phyloP scores from a whole-genome alignment of 1,140 invertebrate species.

The Pemphigus obesinymphae region DNA sequence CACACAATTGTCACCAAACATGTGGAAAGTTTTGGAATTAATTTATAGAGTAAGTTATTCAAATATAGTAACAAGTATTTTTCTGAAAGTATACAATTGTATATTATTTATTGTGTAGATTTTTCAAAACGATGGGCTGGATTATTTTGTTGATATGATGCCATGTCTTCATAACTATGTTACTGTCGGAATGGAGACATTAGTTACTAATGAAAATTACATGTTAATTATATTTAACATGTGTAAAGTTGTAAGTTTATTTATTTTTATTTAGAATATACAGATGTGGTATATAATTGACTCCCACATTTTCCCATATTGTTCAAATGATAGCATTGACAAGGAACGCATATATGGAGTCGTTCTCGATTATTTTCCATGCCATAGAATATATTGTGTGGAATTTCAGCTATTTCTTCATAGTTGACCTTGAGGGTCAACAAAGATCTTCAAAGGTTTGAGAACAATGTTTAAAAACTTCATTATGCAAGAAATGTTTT shows the following conservation, averaged over 20 bases:
- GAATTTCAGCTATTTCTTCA: too few species aligned
- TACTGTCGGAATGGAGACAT: slow-evolving; percentile 88
- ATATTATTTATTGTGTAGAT: slow-evolving; percentile 54
- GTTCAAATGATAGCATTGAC: too few species aligned
- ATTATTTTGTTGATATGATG: slow-evolving; percentile 99
- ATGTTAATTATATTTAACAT: slow-evolving; percentile 91
- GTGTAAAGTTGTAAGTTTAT: slow-evolving; percentile 73
- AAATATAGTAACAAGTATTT: background rate
- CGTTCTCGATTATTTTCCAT: too few species aligned
- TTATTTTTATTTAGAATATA: background rate
- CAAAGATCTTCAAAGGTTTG: too few species aligned
- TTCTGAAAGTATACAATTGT: background rate
- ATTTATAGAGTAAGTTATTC: slow-evolving; percentile 63
- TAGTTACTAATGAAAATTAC: slow-evolving; percentile 84
- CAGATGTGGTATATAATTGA: slow-evolving; percentile 4
- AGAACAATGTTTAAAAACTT: too few species aligned
- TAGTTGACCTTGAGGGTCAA: too few species aligned
- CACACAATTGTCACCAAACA: slow-evolving; percentile 80
- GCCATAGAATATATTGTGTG: too few species aligned
- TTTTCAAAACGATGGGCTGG: slow-evolving; percentile 89
- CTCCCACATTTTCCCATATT: too few species aligned
- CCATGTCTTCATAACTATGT: slow-evolving; percentile 96
- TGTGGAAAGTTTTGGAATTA: slow-evolving; percentile 94
- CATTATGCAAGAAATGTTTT: too few species aligned
- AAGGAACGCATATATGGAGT: too few species aligned